phyloP scores from a whole-genome alignment of 2,113 vertebrate genomes.

The Pluvianellus socialis region DNA sequence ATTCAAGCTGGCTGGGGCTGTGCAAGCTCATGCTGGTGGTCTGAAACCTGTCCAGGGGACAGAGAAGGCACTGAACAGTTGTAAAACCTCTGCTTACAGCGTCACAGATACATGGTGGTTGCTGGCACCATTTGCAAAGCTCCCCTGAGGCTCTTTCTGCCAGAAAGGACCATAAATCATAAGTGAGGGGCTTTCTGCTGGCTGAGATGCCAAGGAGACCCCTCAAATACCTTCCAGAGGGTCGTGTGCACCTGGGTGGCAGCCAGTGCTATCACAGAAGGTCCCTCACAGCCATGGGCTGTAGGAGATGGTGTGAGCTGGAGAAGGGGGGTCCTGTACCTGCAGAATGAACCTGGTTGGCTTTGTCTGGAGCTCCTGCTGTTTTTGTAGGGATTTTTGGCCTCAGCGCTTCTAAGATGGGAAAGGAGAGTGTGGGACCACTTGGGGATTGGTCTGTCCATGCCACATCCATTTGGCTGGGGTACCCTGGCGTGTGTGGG shows the following conservation, averaged over 20 bases:
- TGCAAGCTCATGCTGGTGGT: background rate
- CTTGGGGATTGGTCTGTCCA: background rate
- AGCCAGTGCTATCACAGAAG: background rate
- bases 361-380: background rate
- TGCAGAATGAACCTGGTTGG: background rate
- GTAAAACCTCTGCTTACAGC: background rate
- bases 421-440: background rate
- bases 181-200: background rate
- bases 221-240: background rate
- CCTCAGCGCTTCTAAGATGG: background rate
- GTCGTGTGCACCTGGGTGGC: background rate
- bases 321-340: background rate
- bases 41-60: background rate
- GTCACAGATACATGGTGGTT: background rate
- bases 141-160: background rate
- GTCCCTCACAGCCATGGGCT: accelerated
- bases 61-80: background rate
- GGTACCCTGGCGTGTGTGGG: background rate
- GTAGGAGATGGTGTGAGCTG: background rate
- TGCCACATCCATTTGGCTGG: accelerated
- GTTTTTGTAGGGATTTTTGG: background rate
- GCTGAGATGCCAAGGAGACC: background rate
- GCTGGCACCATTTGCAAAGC: background rate
- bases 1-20: background rate
- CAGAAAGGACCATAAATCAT: background rate